Base-by-base conservation (phyloP, 2,888 invertebrate genomes). In the Holacanthella duospinosa region DNA sequence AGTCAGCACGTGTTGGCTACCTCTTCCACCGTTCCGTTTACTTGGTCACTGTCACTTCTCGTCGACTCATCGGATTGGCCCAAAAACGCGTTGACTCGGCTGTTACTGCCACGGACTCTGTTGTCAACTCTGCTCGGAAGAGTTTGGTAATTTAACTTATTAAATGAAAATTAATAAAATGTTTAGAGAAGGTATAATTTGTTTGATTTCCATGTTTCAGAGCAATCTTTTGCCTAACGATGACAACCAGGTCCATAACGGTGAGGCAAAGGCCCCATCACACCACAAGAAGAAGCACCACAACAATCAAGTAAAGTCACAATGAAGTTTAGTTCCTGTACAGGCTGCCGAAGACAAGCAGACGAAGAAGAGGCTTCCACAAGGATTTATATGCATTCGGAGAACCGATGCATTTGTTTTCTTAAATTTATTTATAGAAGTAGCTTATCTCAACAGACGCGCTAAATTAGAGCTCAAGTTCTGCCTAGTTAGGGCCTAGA, bases 41-140 rank as follows among this genome's bases (percentile, higher is more conserved):
- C 29, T 61, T 70, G 29, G 24, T 63, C 48, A 29, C 60, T 27
- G 58, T 36, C 9, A 60, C 59, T 36, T 56, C 62, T 24, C 59
- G 59, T 9, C 48, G 69, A 1, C 28, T 70, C 1, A 59, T 66
- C 26, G 65, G 65, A 9, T 28, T 64, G 2, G 65, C 60, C 43
- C 65, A 67, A 25, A 53, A 60, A 16, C 65, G 68, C 24, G 59
- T 63, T 1, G 68, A 68, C 26, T 65, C 62, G 25, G 68, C 65
- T 25, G 63, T 64, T 24, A 43, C 60, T 44, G 67, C 64, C 25
- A 59, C 64, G 3, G 67, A 67, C 48, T 29, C 44, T 21, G 67
- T 69, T 4, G 61, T 63, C 60, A 67, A 69, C 28, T 62, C 66
- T 60, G 66, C 66, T 53, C 66, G 63, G 43, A 66, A 64, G 12